Percentiles rank a stretch among this genome's conserved stretches.
Evolutionary conservation across 2,888 invertebrate genomes (phyloP).

Genomic region (Pyrrhopygopsis socrates): DNA sequence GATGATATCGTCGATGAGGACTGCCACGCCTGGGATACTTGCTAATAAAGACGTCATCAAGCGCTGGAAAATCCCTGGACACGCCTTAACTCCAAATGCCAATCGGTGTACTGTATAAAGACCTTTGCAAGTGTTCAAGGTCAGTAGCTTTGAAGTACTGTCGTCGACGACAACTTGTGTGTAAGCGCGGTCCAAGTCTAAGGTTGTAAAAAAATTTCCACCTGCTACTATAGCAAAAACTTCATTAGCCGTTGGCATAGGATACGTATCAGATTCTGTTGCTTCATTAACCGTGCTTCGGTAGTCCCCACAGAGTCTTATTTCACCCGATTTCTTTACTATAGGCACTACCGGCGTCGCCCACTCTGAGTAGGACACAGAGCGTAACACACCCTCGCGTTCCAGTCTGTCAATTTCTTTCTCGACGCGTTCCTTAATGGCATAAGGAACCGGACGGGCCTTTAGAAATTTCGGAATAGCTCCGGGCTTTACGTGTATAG

Average conservation of each 20-base stretch:
- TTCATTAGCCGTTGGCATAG: slow-evolving; percentile 75
- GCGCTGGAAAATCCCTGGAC: slow-evolving; percentile 80
- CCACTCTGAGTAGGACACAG: slow-evolving; percentile 74
- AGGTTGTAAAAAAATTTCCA: slow-evolving; percentile 65
- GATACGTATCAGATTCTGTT: slow-evolving; percentile 78
- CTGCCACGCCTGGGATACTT: slow-evolving; percentile 72
- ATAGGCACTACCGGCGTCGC: slow-evolving; percentile 85
- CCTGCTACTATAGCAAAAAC: slow-evolving; percentile 76
- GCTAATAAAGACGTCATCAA: slow-evolving; percentile 72
- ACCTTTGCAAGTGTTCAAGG: slow-evolving; percentile 82
- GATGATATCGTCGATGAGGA: slow-evolving; percentile 82
- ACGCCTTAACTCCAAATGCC: slow-evolving; percentile 76
- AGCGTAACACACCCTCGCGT: slow-evolving; percentile 39
- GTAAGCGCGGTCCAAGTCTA: slow-evolving; percentile 78
- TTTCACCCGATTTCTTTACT: slow-evolving; percentile 73
- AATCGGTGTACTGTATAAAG: slow-evolving; percentile 67
- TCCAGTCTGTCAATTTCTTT: slow-evolving; percentile 66
- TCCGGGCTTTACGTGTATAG: slow-evolving; percentile 78
- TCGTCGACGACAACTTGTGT: slow-evolving; percentile 74
- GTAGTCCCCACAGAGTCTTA: slow-evolving; percentile 78
- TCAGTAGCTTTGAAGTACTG: slow-evolving; percentile 73
- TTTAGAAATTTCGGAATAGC: slow-evolving; percentile 82
- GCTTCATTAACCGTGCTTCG: slow-evolving; percentile 77
- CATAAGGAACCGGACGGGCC: slow-evolving; percentile 77
- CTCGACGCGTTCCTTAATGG: slow-evolving; percentile 75